phyloP scores from a whole-genome alignment of 1,140 invertebrate genomes.

The Chionoecetes opilio region DNA sequence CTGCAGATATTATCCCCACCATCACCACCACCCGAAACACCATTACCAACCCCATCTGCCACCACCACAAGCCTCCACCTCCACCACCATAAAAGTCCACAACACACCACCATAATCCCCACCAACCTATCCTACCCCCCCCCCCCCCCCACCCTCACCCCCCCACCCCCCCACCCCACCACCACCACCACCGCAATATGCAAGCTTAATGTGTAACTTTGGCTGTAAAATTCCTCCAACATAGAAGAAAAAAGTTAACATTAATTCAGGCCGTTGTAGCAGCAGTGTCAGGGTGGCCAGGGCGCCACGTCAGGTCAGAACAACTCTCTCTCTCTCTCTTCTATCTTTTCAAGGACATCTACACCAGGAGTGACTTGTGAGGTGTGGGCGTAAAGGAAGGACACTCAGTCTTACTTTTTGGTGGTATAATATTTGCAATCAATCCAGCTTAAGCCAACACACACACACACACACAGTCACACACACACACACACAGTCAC shows the following conservation, averaged over 20 bases:
- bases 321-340: background rate
- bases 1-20: background rate
- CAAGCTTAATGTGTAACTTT: slow-evolving; percentile 20
- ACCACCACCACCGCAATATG: background rate
- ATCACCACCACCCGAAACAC: slow-evolving; percentile 15
- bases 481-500: too few species aligned
- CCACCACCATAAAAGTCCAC: background rate
- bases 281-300: background rate
- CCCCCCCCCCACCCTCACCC: background rate
- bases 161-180: background rate
- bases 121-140: background rate
- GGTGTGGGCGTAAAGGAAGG: too few species aligned
- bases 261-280: background rate
- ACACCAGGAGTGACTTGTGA: too few species aligned
- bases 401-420: too few species aligned
- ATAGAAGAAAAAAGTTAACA: background rate
- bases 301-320: background rate
- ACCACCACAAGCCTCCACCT: background rate
- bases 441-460: too few species aligned
- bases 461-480: too few species aligned
- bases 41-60: background rate
- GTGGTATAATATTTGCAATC: too few species aligned
- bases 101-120: background rate
- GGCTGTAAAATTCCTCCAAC: background rate
- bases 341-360: too few species aligned